Percentiles rank a stretch among this genome's conserved stretches.
Evolutionary conservation across 2,888 invertebrate genomes (phyloP).

Genomic region (Lithosia quadra): DNA sequence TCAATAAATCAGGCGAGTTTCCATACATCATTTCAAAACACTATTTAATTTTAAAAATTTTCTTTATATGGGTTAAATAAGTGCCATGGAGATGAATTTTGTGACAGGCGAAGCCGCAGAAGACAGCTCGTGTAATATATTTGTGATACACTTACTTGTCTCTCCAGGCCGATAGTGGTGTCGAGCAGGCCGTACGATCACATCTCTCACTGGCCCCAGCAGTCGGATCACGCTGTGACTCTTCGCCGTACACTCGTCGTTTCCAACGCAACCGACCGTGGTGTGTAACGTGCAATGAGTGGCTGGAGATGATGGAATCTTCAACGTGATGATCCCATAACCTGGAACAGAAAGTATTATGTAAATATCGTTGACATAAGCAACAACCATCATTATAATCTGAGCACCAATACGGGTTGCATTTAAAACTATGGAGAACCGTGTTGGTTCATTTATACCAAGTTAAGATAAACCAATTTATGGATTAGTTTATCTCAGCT

Average conservation of each 20-base stretch:
- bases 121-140: too few species aligned
- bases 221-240: constrained; percentile 88
- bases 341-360: constrained; percentile 78
- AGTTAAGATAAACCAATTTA: not conserved
- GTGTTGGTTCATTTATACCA: not conserved
- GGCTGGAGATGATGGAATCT: constrained; percentile 87
- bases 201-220: constrained; percentile 89
- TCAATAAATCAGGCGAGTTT: too few species aligned
- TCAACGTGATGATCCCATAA: constrained; percentile 88
- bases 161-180: constrained; percentile 89
- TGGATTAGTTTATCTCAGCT: not conserved
- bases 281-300: constrained; percentile 88
- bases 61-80: too few species aligned
- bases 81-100: too few species aligned
- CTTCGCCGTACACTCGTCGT: constrained; percentile 85
- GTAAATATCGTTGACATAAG: not conserved
- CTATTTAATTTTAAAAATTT: too few species aligned
- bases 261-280: constrained; percentile 87
- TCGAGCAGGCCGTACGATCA: constrained; percentile 88
- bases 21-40: too few species aligned
- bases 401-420: too few species aligned
- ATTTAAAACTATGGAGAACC: too few species aligned
- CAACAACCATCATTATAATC: not conserved
- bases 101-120: too few species aligned
- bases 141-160: constrained; percentile 81